These are phyloP conservation scores for Oostethus manadensis DNA, from an alignment of 2,113 vertebrate genomes.

Conservation along the genomic window DNA sequence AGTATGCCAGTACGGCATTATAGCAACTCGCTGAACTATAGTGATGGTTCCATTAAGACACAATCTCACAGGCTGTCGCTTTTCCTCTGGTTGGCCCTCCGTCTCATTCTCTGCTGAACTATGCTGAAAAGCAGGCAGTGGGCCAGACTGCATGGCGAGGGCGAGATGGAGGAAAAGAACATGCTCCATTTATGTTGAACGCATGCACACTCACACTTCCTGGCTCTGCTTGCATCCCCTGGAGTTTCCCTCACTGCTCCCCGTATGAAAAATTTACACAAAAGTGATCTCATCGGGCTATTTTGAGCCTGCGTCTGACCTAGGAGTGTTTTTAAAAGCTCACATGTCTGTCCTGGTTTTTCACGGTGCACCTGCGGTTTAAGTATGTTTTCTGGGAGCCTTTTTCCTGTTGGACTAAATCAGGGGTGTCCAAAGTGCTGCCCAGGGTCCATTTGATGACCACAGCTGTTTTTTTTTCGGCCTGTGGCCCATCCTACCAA, in stretches of 20 bases:
- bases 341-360: conserved; percentile 38
- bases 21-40: conserved; percentile 43
- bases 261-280: conserved; percentile 75
- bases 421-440: neutral
- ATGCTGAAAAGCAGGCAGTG: conserved; percentile 21
- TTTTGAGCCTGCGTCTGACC: conserved; percentile 70
- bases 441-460: no score
- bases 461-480: no score
- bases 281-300: conserved; percentile 76
- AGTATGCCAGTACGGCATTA: conserved; percentile 57
- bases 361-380: conserved; percentile 8
- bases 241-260: conserved; percentile 65
- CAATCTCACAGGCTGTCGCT: conserved; percentile 56
- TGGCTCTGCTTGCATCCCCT: conserved; percentile 58
- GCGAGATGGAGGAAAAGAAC: conserved; percentile 21
- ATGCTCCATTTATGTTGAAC: conserved; percentile 32
- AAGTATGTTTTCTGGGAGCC: no score
- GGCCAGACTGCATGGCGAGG: conserved; percentile 9
- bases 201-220: conserved; percentile 25
- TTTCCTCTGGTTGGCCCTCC: conserved; percentile 27
- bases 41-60: conserved; percentile 59
- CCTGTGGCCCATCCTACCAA: no score
- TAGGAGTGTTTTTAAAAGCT: conserved; percentile 69
- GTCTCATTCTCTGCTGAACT: conserved; percentile 42
- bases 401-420: conserved; percentile 20